Conservation (phyloP, 2,888 invertebrate genomes). For the Neoscelio sp. region DNA sequence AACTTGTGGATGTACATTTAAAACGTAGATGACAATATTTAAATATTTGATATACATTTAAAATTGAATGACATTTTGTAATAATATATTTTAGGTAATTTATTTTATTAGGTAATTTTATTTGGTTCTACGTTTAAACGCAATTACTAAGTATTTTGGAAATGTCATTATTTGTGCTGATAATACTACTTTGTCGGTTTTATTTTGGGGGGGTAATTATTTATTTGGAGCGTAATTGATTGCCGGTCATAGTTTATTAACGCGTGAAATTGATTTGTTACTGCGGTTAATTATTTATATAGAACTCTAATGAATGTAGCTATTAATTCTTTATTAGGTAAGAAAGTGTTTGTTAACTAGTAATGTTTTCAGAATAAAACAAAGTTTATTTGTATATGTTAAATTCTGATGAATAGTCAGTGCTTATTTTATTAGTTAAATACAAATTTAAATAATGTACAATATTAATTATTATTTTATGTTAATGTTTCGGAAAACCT, state of each 20-base stretch:
- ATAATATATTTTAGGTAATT: no score
- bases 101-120: no score
- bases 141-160: conserved; percentile 46
- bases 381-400: no score
- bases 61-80: conserved; percentile 41
- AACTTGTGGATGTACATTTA: no score
- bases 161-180: conserved; percentile 30
- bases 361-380: conserved; percentile 34
- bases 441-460: no score
- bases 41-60: no score
- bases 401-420: no score
- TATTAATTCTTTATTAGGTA: conserved; percentile 51
- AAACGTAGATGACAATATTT: no score
- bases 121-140: neutral
- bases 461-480: no score
- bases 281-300: conserved; percentile 44
- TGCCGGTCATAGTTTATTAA: conserved; percentile 32
- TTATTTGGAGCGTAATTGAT: conserved; percentile 31
- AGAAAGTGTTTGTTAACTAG: conserved; percentile 34
- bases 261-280: conserved; percentile 38
- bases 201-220: neutral
- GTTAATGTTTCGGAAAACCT: no score
- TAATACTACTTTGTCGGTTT: conserved; percentile 7
- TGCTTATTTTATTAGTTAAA: no score
- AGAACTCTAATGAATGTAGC: conserved; percentile 28